These are phyloP conservation scores for Ophion obscuratus DNA, from an alignment of 2,888 invertebrate genomes.

Conservation along the genomic window DNA sequence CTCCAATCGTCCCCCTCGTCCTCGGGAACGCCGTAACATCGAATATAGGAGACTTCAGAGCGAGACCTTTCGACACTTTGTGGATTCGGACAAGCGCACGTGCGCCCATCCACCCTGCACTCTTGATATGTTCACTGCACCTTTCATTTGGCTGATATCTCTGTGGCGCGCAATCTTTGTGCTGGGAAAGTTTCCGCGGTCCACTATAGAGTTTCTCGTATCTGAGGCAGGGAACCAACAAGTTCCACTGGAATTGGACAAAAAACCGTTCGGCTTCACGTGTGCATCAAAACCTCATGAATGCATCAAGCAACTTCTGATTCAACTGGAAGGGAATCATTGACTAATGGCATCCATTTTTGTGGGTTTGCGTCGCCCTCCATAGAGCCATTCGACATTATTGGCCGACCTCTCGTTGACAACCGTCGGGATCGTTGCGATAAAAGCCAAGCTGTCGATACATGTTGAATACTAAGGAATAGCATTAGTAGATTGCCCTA, in stretches of 20 bases:
- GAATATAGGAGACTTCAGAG: conserved; percentile 19
- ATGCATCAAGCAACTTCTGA: conserved; percentile 12
- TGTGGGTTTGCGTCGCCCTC: not conserved
- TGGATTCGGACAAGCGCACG: conserved; percentile 68
- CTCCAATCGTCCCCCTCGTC: not conserved
- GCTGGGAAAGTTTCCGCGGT: not conserved
- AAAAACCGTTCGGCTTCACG: conserved; percentile 10
- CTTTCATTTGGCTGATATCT: conserved; percentile 69
- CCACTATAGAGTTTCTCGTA: conserved; percentile 40
- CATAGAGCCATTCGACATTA: conserved; percentile 17
- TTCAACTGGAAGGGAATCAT: conserved; percentile 31
- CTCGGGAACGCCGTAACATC: not conserved
- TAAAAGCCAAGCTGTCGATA: conserved; percentile 23
- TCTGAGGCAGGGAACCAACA: conserved; percentile 18
- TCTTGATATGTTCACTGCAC: conserved; percentile 51
- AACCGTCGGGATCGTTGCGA: conserved; percentile 28
- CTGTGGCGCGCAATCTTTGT: conserved; percentile 9
- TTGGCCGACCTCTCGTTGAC: conserved; percentile 2
- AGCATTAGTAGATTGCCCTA: conserved; percentile 45
- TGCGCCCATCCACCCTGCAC: conserved; percentile 48
- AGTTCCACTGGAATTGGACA: conserved; percentile 9
- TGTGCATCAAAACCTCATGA: conserved; percentile 1
- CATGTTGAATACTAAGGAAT: not conserved
- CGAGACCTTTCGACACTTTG: conserved; percentile 66
- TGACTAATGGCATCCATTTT: conserved; percentile 32